These are phyloP conservation scores for Drosophila differens DNA, from an alignment of 2,888 invertebrate genomes.

Conservation along the genomic window DNA sequence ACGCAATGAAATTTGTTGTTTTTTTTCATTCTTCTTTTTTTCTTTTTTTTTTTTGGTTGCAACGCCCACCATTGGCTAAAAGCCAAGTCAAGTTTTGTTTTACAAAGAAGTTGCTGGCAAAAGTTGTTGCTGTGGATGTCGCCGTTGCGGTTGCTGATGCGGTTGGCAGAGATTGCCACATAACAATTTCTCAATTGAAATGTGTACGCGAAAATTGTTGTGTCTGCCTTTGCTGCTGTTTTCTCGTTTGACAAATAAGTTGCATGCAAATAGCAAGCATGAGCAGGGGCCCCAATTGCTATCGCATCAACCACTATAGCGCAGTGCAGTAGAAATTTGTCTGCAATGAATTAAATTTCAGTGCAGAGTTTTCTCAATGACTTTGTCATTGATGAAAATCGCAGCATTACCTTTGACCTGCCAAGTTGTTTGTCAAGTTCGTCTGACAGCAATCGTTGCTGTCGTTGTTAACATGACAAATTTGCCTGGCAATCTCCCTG, in stretches of 20 bases:
- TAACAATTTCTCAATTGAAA: constrained; percentile 78
- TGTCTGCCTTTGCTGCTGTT: constrained; percentile 44
- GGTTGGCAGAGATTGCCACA: constrained; percentile 58
- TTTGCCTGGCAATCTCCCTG: constrained; percentile 38
- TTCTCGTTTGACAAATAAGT: constrained; percentile 73
- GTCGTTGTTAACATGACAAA: constrained; percentile 67
- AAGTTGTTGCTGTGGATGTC: constrained; percentile 6
- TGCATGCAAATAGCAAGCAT: constrained; percentile 74
- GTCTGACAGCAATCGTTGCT: constrained; percentile 53
- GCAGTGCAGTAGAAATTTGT: constrained; percentile 61
- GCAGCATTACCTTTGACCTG: constrained; percentile 66
- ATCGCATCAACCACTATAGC: constrained; percentile 21
- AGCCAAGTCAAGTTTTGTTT: constrained; percentile 37
- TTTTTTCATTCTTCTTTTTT: neutral
- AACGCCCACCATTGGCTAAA: constrained; percentile 71
- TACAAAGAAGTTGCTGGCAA: constrained; percentile 23
- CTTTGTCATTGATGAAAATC: constrained; percentile 75
- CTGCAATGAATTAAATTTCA: constrained; percentile 75
- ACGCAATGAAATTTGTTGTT: constrained; percentile 57
- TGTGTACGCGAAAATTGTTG: constrained; percentile 74
- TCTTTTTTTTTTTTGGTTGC: constrained; percentile 25
- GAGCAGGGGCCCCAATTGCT: constrained; percentile 40
- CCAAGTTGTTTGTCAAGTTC: constrained; percentile 70
- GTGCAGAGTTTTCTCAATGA: constrained; percentile 68
- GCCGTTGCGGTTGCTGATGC: constrained; percentile 23